phyloP scores from a whole-genome alignment of 2,797 vertebrate genomes.

The Tinamus major region DNA sequence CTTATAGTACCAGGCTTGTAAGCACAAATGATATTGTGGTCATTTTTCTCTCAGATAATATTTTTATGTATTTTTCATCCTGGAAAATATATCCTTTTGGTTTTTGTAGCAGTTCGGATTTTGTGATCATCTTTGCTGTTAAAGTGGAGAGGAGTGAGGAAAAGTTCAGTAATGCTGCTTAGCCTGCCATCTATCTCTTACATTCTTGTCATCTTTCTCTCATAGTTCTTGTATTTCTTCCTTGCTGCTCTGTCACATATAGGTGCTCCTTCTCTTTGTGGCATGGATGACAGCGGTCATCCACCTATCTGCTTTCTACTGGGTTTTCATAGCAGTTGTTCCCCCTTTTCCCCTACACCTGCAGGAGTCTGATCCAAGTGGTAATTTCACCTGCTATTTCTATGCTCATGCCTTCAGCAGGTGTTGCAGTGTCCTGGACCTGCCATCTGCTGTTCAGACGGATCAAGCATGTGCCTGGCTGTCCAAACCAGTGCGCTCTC shows the following conservation, averaged over 20 bases:
- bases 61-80: neutral
- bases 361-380: neutral
- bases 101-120: neutral
- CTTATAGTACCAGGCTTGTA: neutral
- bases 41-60: neutral
- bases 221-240: neutral
- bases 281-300: neutral
- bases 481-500: neutral
- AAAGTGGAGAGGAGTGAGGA: neutral
- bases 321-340: neutral
- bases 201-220: neutral
- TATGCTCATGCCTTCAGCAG: neutral
- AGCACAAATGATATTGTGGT: neutral
- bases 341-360: neutral
- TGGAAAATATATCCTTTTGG: neutral
- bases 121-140: neutral
- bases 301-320: neutral
- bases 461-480: neutral
- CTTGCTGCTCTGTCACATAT: neutral
- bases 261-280: neutral
- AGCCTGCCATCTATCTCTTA: neutral
- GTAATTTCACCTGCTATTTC: neutral
- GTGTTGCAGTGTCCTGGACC: neutral
- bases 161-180: neutral
- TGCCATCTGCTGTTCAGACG: neutral